Conservation (phyloP, 2,888 invertebrate genomes). For the Euzetes globulus region DNA sequence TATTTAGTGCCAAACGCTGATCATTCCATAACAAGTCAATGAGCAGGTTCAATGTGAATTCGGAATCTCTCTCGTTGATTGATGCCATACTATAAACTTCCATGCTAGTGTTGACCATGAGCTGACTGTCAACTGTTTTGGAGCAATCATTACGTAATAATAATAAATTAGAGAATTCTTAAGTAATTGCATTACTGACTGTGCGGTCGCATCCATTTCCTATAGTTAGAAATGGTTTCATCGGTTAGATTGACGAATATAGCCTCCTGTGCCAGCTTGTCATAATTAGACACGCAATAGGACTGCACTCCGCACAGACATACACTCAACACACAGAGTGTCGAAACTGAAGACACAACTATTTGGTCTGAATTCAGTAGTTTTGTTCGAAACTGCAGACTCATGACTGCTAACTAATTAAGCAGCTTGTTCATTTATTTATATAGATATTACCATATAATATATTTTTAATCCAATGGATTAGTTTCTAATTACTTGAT, state of each 20-base stretch:
- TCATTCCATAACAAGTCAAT: slow-evolving; percentile 28
- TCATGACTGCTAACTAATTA: too few relatives aligned
- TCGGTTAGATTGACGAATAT: background rate
- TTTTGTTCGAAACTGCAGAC: too few relatives aligned
- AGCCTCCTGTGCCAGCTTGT: background rate
- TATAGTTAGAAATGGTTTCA: background rate
- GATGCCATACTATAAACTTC: slow-evolving; percentile 25
- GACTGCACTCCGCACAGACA: background rate
- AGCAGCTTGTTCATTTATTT: too few relatives aligned
- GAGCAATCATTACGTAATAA: too few relatives aligned
- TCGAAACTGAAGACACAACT: too few relatives aligned
- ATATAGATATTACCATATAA: too few relatives aligned
- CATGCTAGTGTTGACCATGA: slow-evolving; percentile 2
- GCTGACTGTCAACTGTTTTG: background rate
- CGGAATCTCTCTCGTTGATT: slow-evolving; percentile 24
- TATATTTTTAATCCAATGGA: too few relatives aligned
- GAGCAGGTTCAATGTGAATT: slow-evolving; percentile 12
- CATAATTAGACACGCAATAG: background rate
- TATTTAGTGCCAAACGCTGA: background rate
- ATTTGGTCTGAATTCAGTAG: too few relatives aligned
- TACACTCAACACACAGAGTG: background rate
- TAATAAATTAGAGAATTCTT: background rate
- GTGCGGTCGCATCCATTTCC: slow-evolving; percentile 6
- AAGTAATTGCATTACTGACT: background rate
- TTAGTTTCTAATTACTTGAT: too few relatives aligned